A percentile compares a stretch with the other conserved stretches of the same genome.
Conservation (phyloP, 2,113 vertebrate species). For the Sceloporus undulatus region DNA sequence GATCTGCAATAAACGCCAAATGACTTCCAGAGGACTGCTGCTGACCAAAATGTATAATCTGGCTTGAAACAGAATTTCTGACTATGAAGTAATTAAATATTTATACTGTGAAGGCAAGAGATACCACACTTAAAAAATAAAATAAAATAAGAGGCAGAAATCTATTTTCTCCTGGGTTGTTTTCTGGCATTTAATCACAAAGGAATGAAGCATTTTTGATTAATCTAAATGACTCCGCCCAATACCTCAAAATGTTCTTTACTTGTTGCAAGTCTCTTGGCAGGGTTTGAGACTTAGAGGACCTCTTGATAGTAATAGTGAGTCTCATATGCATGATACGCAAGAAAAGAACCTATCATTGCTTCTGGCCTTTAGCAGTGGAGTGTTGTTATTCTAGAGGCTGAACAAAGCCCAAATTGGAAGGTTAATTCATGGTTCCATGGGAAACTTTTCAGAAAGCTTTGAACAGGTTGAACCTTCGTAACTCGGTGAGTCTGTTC, state of each 20-base stretch:
- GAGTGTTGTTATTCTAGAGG: neutral
- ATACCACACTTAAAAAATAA: neutral
- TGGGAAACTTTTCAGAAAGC: neutral
- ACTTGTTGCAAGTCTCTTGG: neutral
- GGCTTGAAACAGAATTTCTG: constrained; percentile 48
- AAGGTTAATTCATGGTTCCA: neutral
- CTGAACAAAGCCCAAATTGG: neutral
- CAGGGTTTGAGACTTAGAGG: neutral
- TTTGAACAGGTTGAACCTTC: neutral
- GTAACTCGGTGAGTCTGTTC: too few species aligned
- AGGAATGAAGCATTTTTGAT: neutral
- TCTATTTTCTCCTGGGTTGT: constrained; percentile 14
- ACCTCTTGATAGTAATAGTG: neutral
- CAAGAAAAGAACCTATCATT: neutral
- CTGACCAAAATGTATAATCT: constrained; percentile 27
- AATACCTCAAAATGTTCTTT: neutral
- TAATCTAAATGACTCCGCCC: neutral
- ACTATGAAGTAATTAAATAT: constrained; percentile 48
- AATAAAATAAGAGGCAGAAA: neutral
- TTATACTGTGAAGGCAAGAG: constrained; percentile 47
- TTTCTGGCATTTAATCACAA: constrained; percentile 14
- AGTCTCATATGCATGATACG: neutral
- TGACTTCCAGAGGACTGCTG: constrained; percentile 11
- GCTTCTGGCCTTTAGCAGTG: too few species aligned
- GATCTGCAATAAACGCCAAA: neutral